Conservation (phyloP, 2,113 vertebrate species). For the Equus przewalskii region DNA sequence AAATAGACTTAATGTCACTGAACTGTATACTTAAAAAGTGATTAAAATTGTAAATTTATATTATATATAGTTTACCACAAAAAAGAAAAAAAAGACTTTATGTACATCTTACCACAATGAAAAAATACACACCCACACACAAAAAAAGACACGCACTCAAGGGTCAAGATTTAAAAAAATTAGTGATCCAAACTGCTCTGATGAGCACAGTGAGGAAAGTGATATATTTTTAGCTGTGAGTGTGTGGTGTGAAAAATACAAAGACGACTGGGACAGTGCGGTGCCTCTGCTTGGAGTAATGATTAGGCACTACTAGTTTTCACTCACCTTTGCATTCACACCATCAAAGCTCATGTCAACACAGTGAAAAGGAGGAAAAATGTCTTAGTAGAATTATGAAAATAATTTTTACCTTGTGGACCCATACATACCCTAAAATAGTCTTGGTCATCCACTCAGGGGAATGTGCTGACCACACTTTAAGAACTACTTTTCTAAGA, state of each 20-base stretch:
- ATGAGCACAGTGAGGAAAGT: neutral
- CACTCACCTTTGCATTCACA: neutral
- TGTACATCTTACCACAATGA: neutral
- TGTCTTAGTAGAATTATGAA: neutral
- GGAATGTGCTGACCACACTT: neutral
- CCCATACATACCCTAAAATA: neutral
- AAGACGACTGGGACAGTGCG: neutral
- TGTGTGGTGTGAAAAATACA: neutral
- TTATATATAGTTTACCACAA: neutral
- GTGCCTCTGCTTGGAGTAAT: neutral
- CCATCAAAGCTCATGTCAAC: neutral
- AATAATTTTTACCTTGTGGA: neutral
- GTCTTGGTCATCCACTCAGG: neutral
- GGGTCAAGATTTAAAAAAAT: neutral
- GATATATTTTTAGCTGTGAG: neutral
- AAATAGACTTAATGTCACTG: neutral
- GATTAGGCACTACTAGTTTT: conserved; percentile 19
- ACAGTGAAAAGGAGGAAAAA: neutral
- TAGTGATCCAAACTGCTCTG: neutral
- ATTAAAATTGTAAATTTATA: neutral
- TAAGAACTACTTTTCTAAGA: neutral
- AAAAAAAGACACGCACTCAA: neutral
- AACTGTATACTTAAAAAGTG: neutral
- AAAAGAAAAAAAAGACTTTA: neutral
- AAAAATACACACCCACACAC: neutral